Base-by-base conservation (phyloP, 1,140 invertebrate species). In the Eulimnadia texana region DNA sequence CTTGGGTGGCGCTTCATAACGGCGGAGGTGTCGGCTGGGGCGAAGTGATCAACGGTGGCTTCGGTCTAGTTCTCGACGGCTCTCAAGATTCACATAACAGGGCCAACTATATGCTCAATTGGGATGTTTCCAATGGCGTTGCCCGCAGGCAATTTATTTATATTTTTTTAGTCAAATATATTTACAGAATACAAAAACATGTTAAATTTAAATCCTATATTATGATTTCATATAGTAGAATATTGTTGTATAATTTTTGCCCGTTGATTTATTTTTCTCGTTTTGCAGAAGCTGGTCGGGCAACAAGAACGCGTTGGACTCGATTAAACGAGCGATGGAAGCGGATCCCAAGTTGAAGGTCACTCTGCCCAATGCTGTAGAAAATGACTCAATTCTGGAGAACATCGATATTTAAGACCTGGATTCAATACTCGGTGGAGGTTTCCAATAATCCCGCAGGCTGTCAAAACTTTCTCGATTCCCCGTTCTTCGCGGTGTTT, bases 1-100 rank as follows among this genome's bases (percentile, higher is more conserved):
- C 83, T 2, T 84, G 83, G 83, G 80, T 85, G 10, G 77, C 82
- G 16, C 66, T 84, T 10, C 83, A 84, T 67, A 85, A 84, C 70
- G 83, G 83, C 3, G 83, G 83, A 20, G 82, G 82, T 22, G 80
- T 82, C 33, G 82, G 83, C 61, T 84, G 82, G 82, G 82, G 83
- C 27, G 82, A 85, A 70, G 83, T 81, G 0, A 80, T 83, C 6
- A 84, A 84, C 70, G 83, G 83, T 50, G 82, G 82, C 3, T 84
- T 85, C 71, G 83, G 83, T 24, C 67, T 84, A 27, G 70, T 85
- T 1, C 69, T 84, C n/a, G 81, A 85, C 72, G 83, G 83, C 24
- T 71, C 73, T 3, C 66, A 76, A 67, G 78, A 79, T 58, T 76
- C 80, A 3, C 73, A 72, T 25, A 63, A 70, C 22, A 71, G 73